Evolutionary conservation across 2,888 invertebrate genomes (phyloP).

Genomic region (Homarus gammarus): DNA sequence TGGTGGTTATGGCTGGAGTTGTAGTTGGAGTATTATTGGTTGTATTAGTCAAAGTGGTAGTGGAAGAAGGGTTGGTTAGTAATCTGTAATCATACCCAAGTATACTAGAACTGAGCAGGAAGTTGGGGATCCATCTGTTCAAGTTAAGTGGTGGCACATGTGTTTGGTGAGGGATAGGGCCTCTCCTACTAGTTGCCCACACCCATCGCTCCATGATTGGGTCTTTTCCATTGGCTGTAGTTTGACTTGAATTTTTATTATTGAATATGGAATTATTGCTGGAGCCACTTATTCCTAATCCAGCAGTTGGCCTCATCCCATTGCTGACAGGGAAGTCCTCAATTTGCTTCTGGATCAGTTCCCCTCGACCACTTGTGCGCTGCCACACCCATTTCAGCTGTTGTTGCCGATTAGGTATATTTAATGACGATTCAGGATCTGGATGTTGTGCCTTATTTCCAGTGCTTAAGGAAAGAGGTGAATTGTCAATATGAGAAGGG

Average conservation of each 20-base stretch:
- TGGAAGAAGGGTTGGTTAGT: too few species aligned
- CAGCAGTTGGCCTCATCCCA: not conserved
- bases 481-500: not conserved
- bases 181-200: not conserved
- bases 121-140: not conserved
- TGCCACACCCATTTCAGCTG: slow-evolving; percentile 1
- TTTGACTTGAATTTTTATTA: not conserved
- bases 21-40: not conserved
- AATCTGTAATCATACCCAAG: not conserved
- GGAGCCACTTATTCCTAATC: not conserved
- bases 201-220: not conserved
- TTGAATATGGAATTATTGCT: not conserved
- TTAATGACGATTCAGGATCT: not conserved
- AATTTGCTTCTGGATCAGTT: not conserved
- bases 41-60: too few species aligned
- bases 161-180: not conserved
- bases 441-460: not conserved
- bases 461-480: not conserved
- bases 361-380: not conserved
- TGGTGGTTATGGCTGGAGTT: not conserved
- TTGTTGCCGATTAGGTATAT: not conserved
- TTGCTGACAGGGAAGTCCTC: too few species aligned
- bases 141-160: not conserved
- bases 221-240: not conserved
- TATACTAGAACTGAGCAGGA: not conserved